These are phyloP conservation scores for Drosophila paranaensis DNA, from an alignment of 2,888 invertebrate genomes.

Conservation along the genomic window DNA sequence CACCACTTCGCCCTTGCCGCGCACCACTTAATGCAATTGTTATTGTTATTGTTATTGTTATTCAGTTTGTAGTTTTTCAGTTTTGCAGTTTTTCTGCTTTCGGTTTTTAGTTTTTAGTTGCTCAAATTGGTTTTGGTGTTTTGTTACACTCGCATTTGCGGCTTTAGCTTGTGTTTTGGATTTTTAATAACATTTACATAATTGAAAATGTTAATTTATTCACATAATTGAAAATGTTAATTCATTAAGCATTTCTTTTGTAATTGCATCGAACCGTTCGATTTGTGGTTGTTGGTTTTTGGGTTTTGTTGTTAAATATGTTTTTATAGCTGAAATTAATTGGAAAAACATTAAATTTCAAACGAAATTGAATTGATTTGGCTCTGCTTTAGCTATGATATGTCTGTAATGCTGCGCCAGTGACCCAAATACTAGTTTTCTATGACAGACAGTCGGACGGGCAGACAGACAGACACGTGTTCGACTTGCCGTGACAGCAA, in stretches of 20 bases:
- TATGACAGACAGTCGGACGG: not conserved
- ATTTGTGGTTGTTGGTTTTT: constrained; percentile 7
- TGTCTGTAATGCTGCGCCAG: not conserved
- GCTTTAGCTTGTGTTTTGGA: constrained; percentile 2
- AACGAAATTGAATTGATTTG: constrained; percentile 5
- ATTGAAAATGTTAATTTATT: constrained; percentile 28
- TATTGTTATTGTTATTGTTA: constrained; percentile 21
- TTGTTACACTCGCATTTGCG: constrained; percentile 8
- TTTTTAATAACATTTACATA: constrained; percentile 17
- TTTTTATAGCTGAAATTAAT: not conserved
- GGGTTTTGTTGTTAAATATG: constrained; percentile 14
- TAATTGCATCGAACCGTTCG: constrained; percentile 4
- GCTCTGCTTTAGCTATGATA: not conserved
- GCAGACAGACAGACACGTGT: constrained; percentile 31
- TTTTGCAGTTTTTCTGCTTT: not conserved
- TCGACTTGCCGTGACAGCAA: constrained; percentile 40
- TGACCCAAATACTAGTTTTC: constrained; percentile 35
- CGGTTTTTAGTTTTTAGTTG: not conserved
- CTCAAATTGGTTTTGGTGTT: constrained; percentile 11
- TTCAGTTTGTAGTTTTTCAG: not conserved
- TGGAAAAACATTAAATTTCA: not conserved
- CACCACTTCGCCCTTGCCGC: not conserved
- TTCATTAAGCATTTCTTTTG: constrained; percentile 13
- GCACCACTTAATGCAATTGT: constrained; percentile 20
- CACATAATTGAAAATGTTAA: constrained; percentile 27